phyloP scores from a whole-genome alignment of 2,888 invertebrate species.

The Odontocerum albicorne region DNA sequence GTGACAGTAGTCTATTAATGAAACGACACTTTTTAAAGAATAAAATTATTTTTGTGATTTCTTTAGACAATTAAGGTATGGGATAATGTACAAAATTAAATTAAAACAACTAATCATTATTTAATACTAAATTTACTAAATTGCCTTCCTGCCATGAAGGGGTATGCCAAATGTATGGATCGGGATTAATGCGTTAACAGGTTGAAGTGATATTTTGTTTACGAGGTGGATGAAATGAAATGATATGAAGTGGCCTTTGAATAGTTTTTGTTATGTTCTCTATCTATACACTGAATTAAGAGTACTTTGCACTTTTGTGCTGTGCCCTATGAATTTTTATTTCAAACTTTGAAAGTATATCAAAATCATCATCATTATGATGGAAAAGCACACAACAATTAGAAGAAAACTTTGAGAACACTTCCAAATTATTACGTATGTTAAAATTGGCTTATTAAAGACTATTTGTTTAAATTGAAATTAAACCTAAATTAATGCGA shows the following conservation, averaged over 20 bases:
- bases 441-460: conserved; percentile 26
- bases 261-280: conserved; percentile 35
- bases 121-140: conserved; percentile 56
- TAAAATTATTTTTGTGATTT: conserved; percentile 39
- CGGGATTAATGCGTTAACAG: conserved; percentile 37
- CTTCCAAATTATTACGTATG: conserved; percentile 23
- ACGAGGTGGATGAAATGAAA: conserved; percentile 37
- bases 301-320: too few species aligned
- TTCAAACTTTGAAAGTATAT: too few species aligned
- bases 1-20: conserved; percentile 22
- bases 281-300: conserved; percentile 12
- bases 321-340: too few species aligned
- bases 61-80: conserved; percentile 52
- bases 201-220: conserved; percentile 46
- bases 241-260: conserved; percentile 41
- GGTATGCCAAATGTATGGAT: conserved; percentile 59
- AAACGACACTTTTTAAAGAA: conserved; percentile 28
- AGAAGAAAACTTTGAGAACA: conserved; percentile 23
- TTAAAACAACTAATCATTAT: conserved; percentile 41
- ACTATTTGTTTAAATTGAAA: conserved; percentile 23
- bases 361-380: conserved; percentile 2
- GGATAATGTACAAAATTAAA: conserved; percentile 58
- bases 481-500: conserved; percentile 34
- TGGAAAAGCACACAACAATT: conserved; percentile 4
- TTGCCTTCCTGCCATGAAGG: conserved; percentile 66